A percentile compares a stretch with the other conserved stretches of the same genome.
Evolutionary conservation across 2,113 vertebrate species (phyloP).

Genomic region (Burhinus bistriatus): DNA sequence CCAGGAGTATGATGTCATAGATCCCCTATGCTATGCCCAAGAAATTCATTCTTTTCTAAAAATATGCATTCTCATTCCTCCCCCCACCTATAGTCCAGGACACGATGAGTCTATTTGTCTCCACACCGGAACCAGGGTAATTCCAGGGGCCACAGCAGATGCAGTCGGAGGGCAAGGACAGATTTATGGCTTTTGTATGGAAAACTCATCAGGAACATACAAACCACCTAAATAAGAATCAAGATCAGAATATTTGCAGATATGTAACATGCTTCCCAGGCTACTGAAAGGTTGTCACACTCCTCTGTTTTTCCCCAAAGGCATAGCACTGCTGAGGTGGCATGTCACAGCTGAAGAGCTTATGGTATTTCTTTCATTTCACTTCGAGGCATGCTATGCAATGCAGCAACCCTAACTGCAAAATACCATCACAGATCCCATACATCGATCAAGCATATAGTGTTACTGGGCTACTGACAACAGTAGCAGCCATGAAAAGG

Average conservation of each 20-base stretch:
- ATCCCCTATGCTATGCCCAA: not conserved
- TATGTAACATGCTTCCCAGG: not conserved
- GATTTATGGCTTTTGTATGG: fast-evolving
- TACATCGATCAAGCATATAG: not conserved
- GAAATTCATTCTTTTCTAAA: not conserved
- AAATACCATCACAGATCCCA: slow-evolving; percentile 30
- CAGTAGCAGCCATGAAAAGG: not conserved
- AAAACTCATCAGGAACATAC: not conserved
- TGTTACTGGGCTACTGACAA: not conserved
- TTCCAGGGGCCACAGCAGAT: not conserved
- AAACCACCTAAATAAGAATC: not conserved
- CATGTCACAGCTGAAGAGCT: slow-evolving; percentile 28
- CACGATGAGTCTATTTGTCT: not conserved
- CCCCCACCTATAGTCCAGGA: not conserved
- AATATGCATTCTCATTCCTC: not conserved
- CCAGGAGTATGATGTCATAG: not conserved
- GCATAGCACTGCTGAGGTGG: not conserved
- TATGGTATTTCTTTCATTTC: slow-evolving; percentile 2
- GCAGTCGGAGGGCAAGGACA: not conserved
- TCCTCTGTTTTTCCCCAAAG: not conserved
- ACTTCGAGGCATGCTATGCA: not conserved
- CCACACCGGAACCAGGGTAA: not conserved
- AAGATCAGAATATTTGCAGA: not conserved
- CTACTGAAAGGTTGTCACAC: not conserved
- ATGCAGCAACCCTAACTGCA: slow-evolving; percentile 1